Evolutionary conservation across 2,113 vertebrate species (phyloP), one percentile per base, ranked within the genome.

Genomic region (Apteryx mantelli): DNA sequence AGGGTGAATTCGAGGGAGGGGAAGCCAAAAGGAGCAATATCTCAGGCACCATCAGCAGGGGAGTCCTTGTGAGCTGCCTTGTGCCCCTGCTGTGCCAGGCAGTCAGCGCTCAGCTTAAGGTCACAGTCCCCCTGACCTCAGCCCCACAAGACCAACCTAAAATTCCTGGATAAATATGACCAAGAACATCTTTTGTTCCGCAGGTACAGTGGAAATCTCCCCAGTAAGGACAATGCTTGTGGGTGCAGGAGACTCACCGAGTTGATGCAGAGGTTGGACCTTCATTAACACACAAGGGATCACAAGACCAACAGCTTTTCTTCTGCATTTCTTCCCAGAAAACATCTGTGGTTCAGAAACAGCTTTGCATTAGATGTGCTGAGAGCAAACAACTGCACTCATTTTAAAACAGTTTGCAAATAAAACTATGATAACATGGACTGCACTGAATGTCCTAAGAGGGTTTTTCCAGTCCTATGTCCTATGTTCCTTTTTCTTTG

Each of bases 401-500:
- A 78, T 91, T 90, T 77, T 85, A 87, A 91, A 92, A 60, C 70
- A 87, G 30, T 55, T 55, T 32, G 44, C 48, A 70, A 94, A 55
- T 1, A 86, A n/a, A 26, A 52, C 71, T 81, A 77, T 9, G 14
- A 68, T 66, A 94, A 90, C 64, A 60, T 1, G 50, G 80, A 50
- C 56, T 6, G 3, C 78, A 81, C 88, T 75, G 83, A 40, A 9
- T 16, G 38, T 73, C 77, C 86, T 87, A 26, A 75, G 88, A 92
- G 52, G 50, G 15, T 70, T 86, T 89, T 75, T 83, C 75, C 82
- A 94, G 25, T 60, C 76, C 87, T 44, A 28, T 42, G 82, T 95
- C 86, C 80, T 63, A 28, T 0, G 12, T 60, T 79, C 80, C 80
- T 92, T 61, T 75, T 96, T 86, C 93, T 96, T 93, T 96, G 96